These are phyloP conservation scores for Nemotelus nigrinus DNA, from an alignment of 2,888 invertebrate species.

Conservation along the genomic window DNA sequence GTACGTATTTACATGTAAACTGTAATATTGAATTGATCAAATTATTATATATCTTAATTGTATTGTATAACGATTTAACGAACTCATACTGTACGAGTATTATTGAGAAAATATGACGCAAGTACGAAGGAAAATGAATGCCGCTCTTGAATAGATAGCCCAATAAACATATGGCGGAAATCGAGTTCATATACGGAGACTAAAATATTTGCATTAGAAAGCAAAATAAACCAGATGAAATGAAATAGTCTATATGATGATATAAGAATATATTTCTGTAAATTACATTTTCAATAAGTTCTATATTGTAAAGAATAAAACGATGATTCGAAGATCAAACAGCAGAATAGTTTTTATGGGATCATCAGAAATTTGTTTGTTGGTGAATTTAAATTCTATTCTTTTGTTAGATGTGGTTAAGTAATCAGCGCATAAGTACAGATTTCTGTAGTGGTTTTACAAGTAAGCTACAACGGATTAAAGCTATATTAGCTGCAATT, in stretches of 20 bases:
- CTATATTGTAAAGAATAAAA: conserved; percentile 35
- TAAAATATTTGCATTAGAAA: not conserved
- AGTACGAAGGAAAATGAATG: not conserved
- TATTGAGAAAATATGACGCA: too few species aligned
- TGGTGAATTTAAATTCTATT: too few species aligned
- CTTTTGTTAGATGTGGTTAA: too few species aligned
- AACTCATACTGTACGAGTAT: not conserved
- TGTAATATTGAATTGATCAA: conserved; percentile 26
- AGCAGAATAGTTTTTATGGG: too few species aligned
- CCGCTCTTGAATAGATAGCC: not conserved
- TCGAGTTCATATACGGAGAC: not conserved
- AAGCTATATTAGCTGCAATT: too few species aligned
- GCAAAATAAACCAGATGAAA: conserved; percentile 8
- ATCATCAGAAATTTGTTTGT: too few species aligned
- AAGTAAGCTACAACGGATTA: too few species aligned
- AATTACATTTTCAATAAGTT: conserved; percentile 40
- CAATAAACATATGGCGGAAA: not conserved
- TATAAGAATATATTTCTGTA: conserved; percentile 34
- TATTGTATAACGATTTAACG: not conserved
- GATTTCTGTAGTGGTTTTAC: too few species aligned
- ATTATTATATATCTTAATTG: conserved; percentile 20
- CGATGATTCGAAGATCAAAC: not conserved
- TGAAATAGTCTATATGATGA: not conserved
- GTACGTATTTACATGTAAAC: conserved; percentile 28
- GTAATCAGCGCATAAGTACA: too few species aligned